Evolutionary conservation across 2,888 invertebrate species (phyloP), one percentile per base, ranked within the genome.

Genomic region (Odiellus spinosus): DNA sequence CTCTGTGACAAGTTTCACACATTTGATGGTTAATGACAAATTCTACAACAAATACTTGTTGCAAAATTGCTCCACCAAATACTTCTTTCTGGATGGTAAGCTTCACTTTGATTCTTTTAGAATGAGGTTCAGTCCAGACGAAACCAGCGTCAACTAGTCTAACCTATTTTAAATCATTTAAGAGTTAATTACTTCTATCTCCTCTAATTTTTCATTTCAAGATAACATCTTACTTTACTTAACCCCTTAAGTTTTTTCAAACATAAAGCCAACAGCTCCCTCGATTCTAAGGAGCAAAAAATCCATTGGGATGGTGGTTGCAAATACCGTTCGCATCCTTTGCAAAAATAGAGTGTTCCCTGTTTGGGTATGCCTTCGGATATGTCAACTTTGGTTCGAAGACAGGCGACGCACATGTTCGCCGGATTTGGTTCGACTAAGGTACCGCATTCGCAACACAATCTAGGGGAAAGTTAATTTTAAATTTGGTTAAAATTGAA

Each of bases 91-190:
- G 93, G 11, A 99, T 82, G 1, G 90, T 91, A 47, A 99, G 67
- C 69, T 90, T 87, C 52, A 90, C 82, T 73, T 95, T 96, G 45
- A 99, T 79, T 55, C 98, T 76, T 67, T 88, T 93, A 1, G 96
- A 98, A 71, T 98, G 98, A 34, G 95, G 91, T 64, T 98, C 98
- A 10, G 98, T 99, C 96, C 96, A 98, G 3, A 93, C 77, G 71
- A 98, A 98, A 1, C 82, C 80, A 36, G 98, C 98, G 73, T 98
- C 96, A 46, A 95, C 73, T 14, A 99, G 71, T 61, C 90, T 85
- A 0, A 96, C 84, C 62, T 82, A 49, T 2, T 3, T 6, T 51
- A 49, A n/a, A 34, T 12, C n/a, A 11, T 34, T n/a, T 12, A 34
- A 12, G 1, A 34, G 11, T 11, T 34, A 12, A 12, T 34, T 12